Evolutionary conservation across 2,797 vertebrate genomes (phyloP), one percentile per base, ranked within the genome.

Genomic region (Lithobates sylvaticus): DNA sequence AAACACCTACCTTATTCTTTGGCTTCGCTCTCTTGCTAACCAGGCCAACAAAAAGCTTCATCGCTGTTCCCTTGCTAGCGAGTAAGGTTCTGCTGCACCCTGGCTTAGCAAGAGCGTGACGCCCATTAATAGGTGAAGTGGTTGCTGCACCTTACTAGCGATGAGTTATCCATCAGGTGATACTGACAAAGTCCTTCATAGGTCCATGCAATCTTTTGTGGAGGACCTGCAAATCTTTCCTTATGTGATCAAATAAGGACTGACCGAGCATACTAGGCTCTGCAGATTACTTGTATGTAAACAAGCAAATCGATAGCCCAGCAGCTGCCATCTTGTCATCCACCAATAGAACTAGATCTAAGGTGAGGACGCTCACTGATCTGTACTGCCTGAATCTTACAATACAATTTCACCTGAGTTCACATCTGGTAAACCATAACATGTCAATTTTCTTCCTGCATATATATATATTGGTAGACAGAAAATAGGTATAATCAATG

Each of bases 401-500:
- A 18, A 23, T 1, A 61, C 21, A 61, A 23, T 61, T 61, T 61
- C 54, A 61, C 21, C 44, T 21, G 18, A 6, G 5, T 7, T 58
- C 5, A 23, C 54, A n/a, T 23, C 54, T 4, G 8, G 21, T 23
- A n/a, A 61, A 23, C 54, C 54, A 61, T 23, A 61, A 0, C 54
- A 61, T 18, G 21, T 23, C 21, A 61, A 61, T 61, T 12, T 26
- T 26, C 65, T 67, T 67, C n/a, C 27, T 27, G 64, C 27, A 13
- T 69, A 47, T 8, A 76, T 36, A 36, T 7, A 69, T 76, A 85
- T 85, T 78, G 76, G 69, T 73, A 65, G 54, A 67, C 34, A 78
- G 76, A 73, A 72, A 71, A 86, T 72, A 39, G 10, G 65, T 44
- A 58, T 70, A 71, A 72, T 78, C 76, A 81, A 71, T 72, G 71